These are phyloP conservation scores for Centropus bengalensis DNA, from an alignment of 2,113 vertebrate species.

Conservation along the genomic window DNA sequence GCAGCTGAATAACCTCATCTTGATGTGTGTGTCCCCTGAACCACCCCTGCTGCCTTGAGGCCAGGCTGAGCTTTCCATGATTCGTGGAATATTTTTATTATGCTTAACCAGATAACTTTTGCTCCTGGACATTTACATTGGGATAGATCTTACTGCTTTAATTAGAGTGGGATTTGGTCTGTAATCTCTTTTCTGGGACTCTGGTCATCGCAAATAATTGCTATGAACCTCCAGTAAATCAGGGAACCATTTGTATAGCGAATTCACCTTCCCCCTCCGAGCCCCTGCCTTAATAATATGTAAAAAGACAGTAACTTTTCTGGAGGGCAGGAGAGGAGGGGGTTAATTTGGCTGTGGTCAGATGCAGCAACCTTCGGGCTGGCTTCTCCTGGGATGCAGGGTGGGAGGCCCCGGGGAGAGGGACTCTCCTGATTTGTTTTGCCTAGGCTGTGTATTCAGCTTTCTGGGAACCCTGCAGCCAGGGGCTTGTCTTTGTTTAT, in stretches of 20 bases:
- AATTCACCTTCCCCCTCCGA: no score
- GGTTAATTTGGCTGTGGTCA: background rate
- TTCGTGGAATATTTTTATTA: background rate
- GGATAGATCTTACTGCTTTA: background rate
- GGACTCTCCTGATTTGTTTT: background rate
- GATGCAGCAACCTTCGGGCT: background rate
- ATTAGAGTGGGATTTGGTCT: background rate
- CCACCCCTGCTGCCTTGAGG: background rate
- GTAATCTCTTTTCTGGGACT: background rate
- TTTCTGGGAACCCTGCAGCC: conserved; percentile 32
- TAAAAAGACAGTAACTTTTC: background rate
- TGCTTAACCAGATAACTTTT: background rate
- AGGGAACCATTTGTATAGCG: background rate
- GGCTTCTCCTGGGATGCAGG: background rate
- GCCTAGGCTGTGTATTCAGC: background rate
- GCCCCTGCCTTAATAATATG: background rate
- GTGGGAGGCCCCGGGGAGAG: background rate
- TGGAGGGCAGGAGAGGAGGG: background rate
- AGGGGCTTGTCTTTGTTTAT: background rate
- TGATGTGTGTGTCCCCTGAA: background rate
- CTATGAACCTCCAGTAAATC: background rate
- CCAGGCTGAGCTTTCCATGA: background rate
- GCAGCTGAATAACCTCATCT: rapidly evolving
- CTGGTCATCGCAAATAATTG: background rate
- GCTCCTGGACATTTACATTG: background rate